Evolutionary conservation across 2,888 invertebrate species (phyloP).

Genomic region (Tethea ocularis): DNA sequence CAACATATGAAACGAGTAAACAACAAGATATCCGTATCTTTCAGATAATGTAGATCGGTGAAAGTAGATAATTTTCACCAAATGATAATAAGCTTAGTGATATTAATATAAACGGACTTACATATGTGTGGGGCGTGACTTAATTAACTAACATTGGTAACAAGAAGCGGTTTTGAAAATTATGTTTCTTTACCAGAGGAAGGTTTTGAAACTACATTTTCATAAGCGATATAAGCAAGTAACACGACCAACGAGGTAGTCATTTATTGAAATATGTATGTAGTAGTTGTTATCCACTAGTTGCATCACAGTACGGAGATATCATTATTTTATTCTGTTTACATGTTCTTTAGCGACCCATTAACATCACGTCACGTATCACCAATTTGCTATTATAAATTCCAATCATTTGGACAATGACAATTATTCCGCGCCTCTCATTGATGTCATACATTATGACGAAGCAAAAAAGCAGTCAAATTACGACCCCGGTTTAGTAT

Average conservation of each 20-base stretch:
- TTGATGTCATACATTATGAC: slow-evolving; percentile 6
- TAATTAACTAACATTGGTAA: not conserved
- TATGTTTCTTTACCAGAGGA: not conserved
- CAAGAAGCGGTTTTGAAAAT: not conserved
- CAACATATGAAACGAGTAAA: slow-evolving; percentile 1
- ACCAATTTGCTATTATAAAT: not conserved
- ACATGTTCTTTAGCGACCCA: too few relatives aligned
- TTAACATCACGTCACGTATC: not conserved
- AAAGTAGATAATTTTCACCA: slow-evolving; percentile 6
- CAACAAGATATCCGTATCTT: not conserved
- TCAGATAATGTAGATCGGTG: not conserved
- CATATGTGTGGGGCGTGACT: not conserved
- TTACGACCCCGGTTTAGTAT: not conserved
- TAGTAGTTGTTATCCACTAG: too few relatives aligned
- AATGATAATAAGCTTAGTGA: slow-evolving; percentile 3
- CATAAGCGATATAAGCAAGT: too few relatives aligned
- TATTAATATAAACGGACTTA: not conserved
- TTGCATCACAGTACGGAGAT: too few relatives aligned
- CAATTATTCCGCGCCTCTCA: not conserved
- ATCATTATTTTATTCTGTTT: not conserved
- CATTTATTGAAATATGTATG: too few relatives aligned
- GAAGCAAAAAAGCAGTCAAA: not conserved
- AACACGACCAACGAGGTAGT: too few relatives aligned
- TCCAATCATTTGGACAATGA: not conserved
- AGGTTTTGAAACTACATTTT: not conserved